Percentiles rank a stretch among this genome's conserved stretches.
phyloP scores from a whole-genome alignment of 2,113 vertebrate species.

The Chionodraco myersi region DNA sequence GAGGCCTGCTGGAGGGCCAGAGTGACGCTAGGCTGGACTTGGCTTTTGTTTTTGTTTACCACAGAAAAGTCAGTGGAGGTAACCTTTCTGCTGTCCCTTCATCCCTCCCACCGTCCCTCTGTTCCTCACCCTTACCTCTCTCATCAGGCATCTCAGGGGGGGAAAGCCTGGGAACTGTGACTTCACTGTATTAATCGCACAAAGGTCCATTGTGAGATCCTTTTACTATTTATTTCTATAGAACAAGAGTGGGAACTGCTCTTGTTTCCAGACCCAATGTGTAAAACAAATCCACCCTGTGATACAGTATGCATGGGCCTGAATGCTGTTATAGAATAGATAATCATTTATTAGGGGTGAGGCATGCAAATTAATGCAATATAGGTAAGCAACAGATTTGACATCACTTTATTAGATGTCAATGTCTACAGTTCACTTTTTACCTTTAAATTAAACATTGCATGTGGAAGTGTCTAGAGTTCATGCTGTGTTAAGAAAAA shows the following conservation, averaged over 20 bases:
- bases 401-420: not conserved
- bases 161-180: slow-evolving; percentile 85
- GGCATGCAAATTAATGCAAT: not conserved
- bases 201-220: slow-evolving; percentile 87
- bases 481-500: not conserved
- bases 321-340: not conserved
- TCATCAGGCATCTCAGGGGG: slow-evolving; percentile 75
- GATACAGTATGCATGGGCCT: not conserved
- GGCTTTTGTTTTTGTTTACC: slow-evolving; percentile 68
- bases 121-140: slow-evolving; percentile 21
- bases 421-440: not conserved
- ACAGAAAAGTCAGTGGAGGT: slow-evolving; percentile 47
- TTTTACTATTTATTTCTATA: slow-evolving; percentile 78
- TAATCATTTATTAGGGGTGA: not conserved
- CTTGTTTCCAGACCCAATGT: not conserved
- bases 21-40: slow-evolving; percentile 47
- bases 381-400: too few species aligned
- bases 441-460: not conserved
- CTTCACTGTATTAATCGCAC: slow-evolving; percentile 84
- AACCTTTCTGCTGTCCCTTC: slow-evolving; percentile 33
- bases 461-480: not conserved
- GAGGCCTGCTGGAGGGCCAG: slow-evolving; percentile 23
- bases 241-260: slow-evolving; percentile 63
- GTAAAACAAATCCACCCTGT: slow-evolving; percentile 1
- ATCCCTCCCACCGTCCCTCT: slow-evolving; percentile 49